Evolutionary conservation across 2,113 vertebrate genomes (phyloP).

Genomic region (Euleptes europaea): DNA sequence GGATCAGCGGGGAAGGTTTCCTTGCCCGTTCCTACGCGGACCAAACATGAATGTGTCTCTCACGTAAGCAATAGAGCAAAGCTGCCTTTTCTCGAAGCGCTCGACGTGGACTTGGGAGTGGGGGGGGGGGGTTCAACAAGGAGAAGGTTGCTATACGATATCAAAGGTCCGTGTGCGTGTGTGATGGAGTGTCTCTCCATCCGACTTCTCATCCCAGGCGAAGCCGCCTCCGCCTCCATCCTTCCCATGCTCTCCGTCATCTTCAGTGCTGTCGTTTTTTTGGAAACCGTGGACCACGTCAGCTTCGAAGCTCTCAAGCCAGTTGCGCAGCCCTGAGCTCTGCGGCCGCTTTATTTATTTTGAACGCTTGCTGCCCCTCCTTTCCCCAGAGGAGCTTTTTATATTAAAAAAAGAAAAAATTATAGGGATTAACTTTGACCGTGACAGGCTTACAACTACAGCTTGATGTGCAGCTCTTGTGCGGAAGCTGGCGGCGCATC

Average conservation of each 20-base stretch:
- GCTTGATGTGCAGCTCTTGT: background rate
- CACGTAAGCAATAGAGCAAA: slow-evolving; percentile 22
- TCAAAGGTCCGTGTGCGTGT: background rate
- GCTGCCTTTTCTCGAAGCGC: background rate
- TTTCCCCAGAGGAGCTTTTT: background rate
- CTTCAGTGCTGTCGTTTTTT: background rate
- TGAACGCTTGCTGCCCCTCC: background rate
- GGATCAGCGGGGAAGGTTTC: background rate
- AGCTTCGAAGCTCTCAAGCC: background rate
- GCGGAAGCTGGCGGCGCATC: background rate
- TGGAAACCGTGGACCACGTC: background rate
- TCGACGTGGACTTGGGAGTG: background rate
- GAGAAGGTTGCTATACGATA: background rate
- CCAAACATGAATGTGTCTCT: slow-evolving; percentile 14
- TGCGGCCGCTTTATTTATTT: background rate
- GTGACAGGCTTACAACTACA: background rate
- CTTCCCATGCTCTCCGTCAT: background rate
- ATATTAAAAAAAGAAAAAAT: background rate
- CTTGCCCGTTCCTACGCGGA: background rate
- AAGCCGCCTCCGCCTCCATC: background rate
- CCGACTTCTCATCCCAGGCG: background rate
- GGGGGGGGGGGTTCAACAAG: background rate
- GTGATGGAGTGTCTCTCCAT: background rate
- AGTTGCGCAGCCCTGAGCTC: background rate
- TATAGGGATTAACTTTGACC: background rate